Conservation (phyloP, 1,140 invertebrate genomes). For the Lordiphosa stackelbergi region DNA sequence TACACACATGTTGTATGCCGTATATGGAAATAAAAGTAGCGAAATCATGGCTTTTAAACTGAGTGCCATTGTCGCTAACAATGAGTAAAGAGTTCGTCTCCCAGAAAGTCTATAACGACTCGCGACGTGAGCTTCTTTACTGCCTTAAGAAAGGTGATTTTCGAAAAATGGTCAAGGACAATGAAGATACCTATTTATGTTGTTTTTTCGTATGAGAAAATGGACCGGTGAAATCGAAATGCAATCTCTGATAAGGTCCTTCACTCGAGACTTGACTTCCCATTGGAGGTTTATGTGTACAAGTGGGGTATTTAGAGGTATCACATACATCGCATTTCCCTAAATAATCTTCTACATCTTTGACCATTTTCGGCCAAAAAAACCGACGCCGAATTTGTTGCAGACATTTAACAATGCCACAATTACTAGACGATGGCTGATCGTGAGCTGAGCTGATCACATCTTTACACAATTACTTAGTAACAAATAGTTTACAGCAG, state of each 20-base stretch:
- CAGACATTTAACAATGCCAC: not conserved
- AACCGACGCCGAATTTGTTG: not conserved
- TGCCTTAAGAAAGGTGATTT: constrained; percentile 11
- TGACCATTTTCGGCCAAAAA: constrained; percentile 12
- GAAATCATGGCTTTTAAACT: too few relatives aligned
- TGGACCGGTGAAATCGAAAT: constrained; percentile 17
- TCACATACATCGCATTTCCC: constrained; percentile 8
- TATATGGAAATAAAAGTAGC: too few relatives aligned
- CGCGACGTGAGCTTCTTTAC: constrained; percentile 4
- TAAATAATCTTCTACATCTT: not conserved
- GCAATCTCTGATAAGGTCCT: constrained; percentile 2
- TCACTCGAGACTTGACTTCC: not conserved
- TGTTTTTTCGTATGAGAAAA: constrained; percentile 1
- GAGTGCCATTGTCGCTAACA: too few relatives aligned
- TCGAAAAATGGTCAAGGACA: constrained; percentile 12
- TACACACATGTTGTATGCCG: too few relatives aligned
- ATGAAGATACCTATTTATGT: constrained; percentile 4
- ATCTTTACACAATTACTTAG: too few relatives aligned
- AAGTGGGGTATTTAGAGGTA: constrained; percentile 9
- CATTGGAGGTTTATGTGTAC: not conserved
- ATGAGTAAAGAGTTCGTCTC: too few relatives aligned
- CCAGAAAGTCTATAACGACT: too few relatives aligned
- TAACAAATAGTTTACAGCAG: too few relatives aligned
- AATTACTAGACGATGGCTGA: not conserved
- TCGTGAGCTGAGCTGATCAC: constrained; percentile 1